Evolutionary conservation across 2,888 invertebrate species (phyloP).

Genomic region (Parnassius glacialis): DNA sequence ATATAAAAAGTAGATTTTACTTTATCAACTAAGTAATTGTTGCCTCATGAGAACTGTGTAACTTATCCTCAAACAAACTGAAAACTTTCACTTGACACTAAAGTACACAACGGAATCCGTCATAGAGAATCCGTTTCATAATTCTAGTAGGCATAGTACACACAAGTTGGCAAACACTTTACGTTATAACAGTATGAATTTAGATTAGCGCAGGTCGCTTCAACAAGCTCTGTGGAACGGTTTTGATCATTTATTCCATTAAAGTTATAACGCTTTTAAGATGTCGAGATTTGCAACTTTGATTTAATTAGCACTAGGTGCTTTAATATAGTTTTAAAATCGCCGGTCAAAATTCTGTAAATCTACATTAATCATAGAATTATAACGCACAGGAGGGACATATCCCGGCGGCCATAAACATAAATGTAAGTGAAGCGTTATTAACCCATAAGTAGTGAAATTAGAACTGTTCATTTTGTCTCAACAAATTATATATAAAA

Average conservation of each 20-base stretch:
- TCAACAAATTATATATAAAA: too few species aligned
- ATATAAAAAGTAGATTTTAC: conserved; percentile 2
- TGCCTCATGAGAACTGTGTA: conserved; percentile 3
- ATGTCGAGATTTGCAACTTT: conserved; percentile 34
- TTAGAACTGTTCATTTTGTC: too few species aligned
- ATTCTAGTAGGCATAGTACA: conserved; percentile 30
- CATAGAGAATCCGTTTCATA: conserved; percentile 23
- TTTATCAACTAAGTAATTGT: background rate
- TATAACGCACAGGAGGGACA: too few species aligned
- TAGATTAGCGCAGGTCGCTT: conserved; percentile 42
- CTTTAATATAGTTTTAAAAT: conserved; percentile 1
- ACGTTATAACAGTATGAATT: conserved; percentile 50
- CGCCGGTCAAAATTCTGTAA: too few species aligned
- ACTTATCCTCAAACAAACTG: conserved; percentile 29
- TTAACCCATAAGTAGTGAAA: too few species aligned
- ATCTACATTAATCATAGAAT: too few species aligned
- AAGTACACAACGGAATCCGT: conserved; percentile 15
- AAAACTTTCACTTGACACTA: conserved; percentile 20
- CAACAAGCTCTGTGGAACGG: conserved; percentile 26
- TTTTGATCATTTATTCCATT: conserved; percentile 71
- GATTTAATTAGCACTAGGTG: conserved; percentile 29
- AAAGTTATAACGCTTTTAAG: conserved; percentile 54
- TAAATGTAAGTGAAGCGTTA: too few species aligned
- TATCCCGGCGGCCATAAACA: too few species aligned
- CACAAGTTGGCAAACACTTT: conserved; percentile 34